Evolutionary conservation across 2,113 vertebrate genomes (phyloP).

Genomic region (Bungarus multicinctus): DNA sequence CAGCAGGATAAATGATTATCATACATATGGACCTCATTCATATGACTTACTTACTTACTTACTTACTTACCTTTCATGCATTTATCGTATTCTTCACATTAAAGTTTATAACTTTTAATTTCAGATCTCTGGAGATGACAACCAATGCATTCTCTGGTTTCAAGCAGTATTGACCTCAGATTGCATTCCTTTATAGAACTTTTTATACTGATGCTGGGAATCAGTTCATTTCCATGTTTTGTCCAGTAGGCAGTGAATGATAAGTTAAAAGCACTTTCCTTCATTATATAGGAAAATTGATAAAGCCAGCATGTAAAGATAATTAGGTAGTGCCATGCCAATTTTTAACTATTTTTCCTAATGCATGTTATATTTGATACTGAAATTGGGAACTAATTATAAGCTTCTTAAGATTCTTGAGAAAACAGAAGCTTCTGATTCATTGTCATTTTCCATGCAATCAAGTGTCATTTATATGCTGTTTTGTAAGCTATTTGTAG

Average conservation of each 20-base stretch:
- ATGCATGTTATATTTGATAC: neutral
- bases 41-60: neutral
- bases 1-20: neutral
- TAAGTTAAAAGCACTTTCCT: neutral
- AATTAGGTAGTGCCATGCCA: neutral
- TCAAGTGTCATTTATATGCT: neutral
- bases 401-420: neutral
- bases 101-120: neutral
- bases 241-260: no score
- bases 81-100: neutral
- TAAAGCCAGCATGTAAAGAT: neutral
- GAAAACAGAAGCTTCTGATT: slow-evolving; percentile 8
- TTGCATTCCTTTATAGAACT: neutral
- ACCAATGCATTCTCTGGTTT: neutral
- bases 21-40: neutral
- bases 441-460: neutral
- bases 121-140: neutral
- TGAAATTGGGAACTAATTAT: neutral
- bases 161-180: neutral
- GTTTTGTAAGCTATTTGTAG: neutral
- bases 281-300: neutral
- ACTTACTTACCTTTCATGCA: neutral
- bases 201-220: neutral
- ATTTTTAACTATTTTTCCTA: neutral
- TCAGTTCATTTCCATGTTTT: neutral